These are phyloP conservation scores for Eurytoma californica DNA, from an alignment of 2,888 invertebrate species.

Conservation along the genomic window DNA sequence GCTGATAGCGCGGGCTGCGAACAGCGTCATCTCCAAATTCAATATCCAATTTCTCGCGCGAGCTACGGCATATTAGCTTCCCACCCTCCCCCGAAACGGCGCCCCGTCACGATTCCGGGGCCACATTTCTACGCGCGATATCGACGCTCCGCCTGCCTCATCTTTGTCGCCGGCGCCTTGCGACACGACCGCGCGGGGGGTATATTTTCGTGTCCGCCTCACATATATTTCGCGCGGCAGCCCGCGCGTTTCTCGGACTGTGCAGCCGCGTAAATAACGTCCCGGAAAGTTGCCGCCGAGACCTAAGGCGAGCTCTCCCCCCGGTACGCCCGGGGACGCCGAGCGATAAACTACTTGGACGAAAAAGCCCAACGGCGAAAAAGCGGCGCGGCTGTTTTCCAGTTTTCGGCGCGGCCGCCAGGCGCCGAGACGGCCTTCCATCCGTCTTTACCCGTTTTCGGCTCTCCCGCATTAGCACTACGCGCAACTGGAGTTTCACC, in stretches of 20 bases:
- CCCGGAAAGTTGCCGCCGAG: constrained; percentile 29
- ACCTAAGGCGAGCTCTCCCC: background rate
- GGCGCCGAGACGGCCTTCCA: background rate
- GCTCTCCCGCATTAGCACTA: no score
- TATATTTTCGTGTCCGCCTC: constrained; percentile 28
- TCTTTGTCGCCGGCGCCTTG: background rate
- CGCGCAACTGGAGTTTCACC: no score
- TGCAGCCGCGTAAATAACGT: constrained; percentile 44
- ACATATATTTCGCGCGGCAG: constrained; percentile 17
- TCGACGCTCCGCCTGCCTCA: background rate
- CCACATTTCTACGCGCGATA: background rate
- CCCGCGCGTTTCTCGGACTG: constrained; percentile 19
- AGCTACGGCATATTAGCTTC: background rate
- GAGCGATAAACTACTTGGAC: constrained; percentile 41
- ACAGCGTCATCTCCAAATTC: background rate
- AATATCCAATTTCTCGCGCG: constrained; percentile 1
- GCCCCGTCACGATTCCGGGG: background rate
- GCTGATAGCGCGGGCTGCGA: no score
- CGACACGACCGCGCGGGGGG: background rate
- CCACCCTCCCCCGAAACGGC: background rate
- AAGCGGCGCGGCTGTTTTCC: constrained; percentile 38
- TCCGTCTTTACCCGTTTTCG: background rate
- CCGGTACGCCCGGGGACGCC: background rate
- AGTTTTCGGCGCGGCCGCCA: constrained; percentile 13
- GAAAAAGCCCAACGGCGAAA: constrained; percentile 19